Percentiles rank a stretch among this genome's conserved stretches.
Conservation (phyloP, 2,888 invertebrate genomes). For the Drosophila phalerata region DNA sequence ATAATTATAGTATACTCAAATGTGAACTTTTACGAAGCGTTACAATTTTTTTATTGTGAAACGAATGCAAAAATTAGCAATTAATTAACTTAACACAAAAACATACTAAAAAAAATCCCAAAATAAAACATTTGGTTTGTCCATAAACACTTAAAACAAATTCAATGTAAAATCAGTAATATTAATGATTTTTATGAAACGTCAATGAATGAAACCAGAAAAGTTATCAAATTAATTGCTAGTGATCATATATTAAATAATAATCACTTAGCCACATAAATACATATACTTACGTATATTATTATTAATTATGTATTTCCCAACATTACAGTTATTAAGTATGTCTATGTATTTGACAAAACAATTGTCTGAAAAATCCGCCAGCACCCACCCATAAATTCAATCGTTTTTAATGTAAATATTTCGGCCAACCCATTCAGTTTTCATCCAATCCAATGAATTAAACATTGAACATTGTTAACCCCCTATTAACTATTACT, state of each 20-base stretch:
- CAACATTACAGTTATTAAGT: constrained; percentile 40
- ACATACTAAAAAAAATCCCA: constrained; percentile 6
- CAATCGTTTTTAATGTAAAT: constrained; percentile 60
- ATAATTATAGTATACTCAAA: constrained; percentile 65
- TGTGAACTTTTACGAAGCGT: constrained; percentile 71
- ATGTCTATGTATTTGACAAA: constrained; percentile 22
- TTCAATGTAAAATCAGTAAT: constrained; percentile 16
- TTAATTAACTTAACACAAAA: constrained; percentile 33
- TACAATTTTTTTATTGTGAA: constrained; percentile 71
- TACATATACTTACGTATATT: constrained; percentile 33
- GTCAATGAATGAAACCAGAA: constrained; percentile 14
- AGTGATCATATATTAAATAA: constrained; percentile 67
- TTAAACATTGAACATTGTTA: constrained; percentile 13
- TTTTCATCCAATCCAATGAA: constrained; percentile 32
- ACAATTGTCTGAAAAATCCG: constrained; percentile 10
- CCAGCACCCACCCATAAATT: constrained; percentile 31
- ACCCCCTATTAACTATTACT: constrained; percentile 20
- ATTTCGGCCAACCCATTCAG: constrained; percentile 56
- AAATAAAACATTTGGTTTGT: constrained; percentile 30
- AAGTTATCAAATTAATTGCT: constrained; percentile 70
- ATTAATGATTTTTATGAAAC: constrained; percentile 21
- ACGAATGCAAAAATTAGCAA: constrained; percentile 53
- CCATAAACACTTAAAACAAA: constrained; percentile 11
- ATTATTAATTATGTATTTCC: constrained; percentile 33
- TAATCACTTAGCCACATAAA: constrained; percentile 52